Evolutionary conservation across 2,888 invertebrate genomes (phyloP).

Genomic region (Rhopalosiphum nymphaeae): DNA sequence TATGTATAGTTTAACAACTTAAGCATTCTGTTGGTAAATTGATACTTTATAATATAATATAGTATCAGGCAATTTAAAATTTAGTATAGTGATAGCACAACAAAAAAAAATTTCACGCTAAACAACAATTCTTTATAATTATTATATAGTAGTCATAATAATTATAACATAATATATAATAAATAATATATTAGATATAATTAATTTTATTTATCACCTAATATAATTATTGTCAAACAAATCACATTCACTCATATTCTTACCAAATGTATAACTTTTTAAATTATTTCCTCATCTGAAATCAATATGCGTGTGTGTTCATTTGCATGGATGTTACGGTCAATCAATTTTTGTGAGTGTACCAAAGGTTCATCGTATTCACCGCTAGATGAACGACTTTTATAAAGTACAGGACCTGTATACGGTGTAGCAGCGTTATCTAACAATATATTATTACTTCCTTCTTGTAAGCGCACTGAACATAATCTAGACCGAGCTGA

Average conservation of each 20-base stretch:
- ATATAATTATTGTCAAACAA: constrained; percentile 30
- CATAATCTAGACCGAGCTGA: constrained; percentile 78
- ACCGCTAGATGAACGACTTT: constrained; percentile 69
- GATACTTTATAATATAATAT: background rate
- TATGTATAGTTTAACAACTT: background rate
- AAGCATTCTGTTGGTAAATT: background rate
- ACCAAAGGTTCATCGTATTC: constrained; percentile 64
- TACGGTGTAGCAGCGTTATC: constrained; percentile 75
- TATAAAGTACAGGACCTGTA: constrained; percentile 80
- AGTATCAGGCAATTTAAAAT: background rate
- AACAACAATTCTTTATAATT: background rate
- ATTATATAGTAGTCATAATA: background rate
- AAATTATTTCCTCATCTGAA: constrained; percentile 58
- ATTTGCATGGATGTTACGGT: constrained; percentile 43
- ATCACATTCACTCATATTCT: background rate
- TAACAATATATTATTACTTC: constrained; percentile 83
- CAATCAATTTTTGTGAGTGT: constrained; percentile 34
- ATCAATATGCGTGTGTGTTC: constrained; percentile 55
- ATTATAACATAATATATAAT: background rate
- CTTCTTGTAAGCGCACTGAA: constrained; percentile 82
- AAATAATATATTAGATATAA: background rate
- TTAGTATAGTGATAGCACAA: background rate
- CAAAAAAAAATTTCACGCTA: background rate
- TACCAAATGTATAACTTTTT: background rate
- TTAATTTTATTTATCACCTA: constrained; percentile 9